phyloP scores from a whole-genome alignment of 2,797 vertebrate genomes.

The Coendou prehensilis region DNA sequence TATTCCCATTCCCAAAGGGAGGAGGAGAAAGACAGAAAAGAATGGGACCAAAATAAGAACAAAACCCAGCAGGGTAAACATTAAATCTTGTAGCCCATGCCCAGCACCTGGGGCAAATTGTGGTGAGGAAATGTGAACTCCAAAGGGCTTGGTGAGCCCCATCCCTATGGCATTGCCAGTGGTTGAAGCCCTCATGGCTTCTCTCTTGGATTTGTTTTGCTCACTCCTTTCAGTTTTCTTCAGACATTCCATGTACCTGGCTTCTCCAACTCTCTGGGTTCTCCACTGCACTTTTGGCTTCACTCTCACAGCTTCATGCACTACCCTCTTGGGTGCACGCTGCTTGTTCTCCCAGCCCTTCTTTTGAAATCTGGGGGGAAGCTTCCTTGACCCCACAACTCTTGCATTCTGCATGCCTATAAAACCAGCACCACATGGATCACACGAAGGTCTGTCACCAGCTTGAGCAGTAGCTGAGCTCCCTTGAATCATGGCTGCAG shows the following conservation, averaged over 20 bases:
- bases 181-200: background rate
- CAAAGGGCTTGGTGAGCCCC: background rate
- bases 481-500: background rate
- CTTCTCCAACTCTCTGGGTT: background rate
- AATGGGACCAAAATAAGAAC: background rate
- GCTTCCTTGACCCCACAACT: background rate
- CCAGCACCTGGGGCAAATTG: background rate
- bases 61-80: background rate
- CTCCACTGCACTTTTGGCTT: background rate
- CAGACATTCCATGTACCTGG: background rate
- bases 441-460: background rate
- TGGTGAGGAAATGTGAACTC: background rate
- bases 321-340: background rate
- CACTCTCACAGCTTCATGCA: background rate
- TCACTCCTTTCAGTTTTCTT: background rate
- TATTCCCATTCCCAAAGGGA: background rate
- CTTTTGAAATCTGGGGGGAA: background rate
- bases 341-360: background rate
- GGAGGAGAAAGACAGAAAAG: background rate
- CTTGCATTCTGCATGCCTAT: background rate
- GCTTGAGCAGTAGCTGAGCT: background rate
- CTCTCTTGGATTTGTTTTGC: background rate
- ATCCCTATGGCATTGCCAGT: background rate
- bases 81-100: background rate
- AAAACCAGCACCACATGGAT: background rate